Evolutionary conservation across 2,113 vertebrate species (phyloP).

Genomic region (Nannobrachium achirus): DNA sequence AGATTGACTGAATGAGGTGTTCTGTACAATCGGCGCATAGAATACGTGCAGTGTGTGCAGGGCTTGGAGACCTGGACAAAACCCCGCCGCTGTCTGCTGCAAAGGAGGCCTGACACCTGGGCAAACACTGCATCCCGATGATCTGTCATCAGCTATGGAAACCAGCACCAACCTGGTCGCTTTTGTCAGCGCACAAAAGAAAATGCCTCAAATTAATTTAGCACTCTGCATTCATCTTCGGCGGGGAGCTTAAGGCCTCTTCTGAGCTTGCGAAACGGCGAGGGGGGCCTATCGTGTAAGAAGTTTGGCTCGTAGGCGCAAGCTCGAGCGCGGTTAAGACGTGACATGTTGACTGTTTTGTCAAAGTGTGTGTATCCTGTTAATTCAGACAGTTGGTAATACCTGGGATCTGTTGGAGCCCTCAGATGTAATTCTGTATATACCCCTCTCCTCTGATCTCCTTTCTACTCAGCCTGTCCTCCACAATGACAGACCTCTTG

Average conservation of each 20-base stretch:
- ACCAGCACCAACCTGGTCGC: constrained; percentile 80
- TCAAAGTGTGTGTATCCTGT: constrained; percentile 78
- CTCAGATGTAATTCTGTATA: constrained; percentile 72
- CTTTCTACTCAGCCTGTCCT: constrained; percentile 58
- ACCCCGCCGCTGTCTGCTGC: constrained; percentile 78
- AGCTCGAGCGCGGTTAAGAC: constrained; percentile 75
- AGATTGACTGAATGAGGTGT: constrained; percentile 65
- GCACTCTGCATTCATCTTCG: constrained; percentile 80
- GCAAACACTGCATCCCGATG: constrained; percentile 83
- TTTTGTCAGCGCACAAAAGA: constrained; percentile 81
- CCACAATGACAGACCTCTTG: constrained; percentile 65
- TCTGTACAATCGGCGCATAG: constrained; percentile 72
- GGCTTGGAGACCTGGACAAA: constrained; percentile 73
- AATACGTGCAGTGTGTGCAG: constrained; percentile 64
- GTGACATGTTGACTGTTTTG: constrained; percentile 76
- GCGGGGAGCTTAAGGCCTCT: constrained; percentile 74
- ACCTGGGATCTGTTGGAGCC: constrained; percentile 71
- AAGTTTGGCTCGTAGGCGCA: constrained; percentile 75
- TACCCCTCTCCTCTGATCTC: constrained; percentile 69
- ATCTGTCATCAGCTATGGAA: constrained; percentile 87
- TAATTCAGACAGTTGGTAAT: constrained; percentile 78
- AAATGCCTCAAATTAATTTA: constrained; percentile 84
- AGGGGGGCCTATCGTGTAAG: constrained; percentile 73
- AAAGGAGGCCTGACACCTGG: constrained; percentile 84
- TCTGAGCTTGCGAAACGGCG: constrained; percentile 77